Conservation (phyloP, 1,140 invertebrate species). For the Acromyrmex charruanus region DNA sequence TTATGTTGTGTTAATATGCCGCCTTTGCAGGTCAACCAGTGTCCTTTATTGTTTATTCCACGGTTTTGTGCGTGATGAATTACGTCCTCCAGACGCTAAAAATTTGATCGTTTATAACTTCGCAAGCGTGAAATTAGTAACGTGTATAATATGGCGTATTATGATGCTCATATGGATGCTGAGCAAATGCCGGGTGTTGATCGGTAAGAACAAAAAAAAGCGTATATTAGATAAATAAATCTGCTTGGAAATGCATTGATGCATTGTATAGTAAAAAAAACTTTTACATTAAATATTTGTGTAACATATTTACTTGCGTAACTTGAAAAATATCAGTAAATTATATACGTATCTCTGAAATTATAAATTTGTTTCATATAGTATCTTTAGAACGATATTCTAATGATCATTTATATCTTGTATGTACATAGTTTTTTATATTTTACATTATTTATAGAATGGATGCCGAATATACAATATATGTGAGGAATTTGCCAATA, state of each 20-base stretch:
- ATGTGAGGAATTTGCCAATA: conserved; percentile 75
- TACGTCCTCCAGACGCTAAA: too few species aligned
- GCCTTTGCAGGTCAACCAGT: too few species aligned
- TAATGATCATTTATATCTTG: not conserved
- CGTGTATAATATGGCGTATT: not conserved
- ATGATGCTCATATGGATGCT: not conserved
- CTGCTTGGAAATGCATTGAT: not conserved
- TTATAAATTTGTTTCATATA: not conserved
- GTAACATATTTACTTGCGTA: not conserved
- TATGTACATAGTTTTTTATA: not conserved
- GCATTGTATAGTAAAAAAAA: not conserved
- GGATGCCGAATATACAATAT: conserved; percentile 66
- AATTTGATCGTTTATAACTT: not conserved
- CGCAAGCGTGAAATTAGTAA: not conserved
- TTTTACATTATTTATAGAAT: conserved; percentile 21
- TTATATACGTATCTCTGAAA: too few species aligned
- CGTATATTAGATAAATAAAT: not conserved
- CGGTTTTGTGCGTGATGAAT: too few species aligned
- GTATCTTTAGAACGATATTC: too few species aligned
- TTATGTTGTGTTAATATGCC: too few species aligned
- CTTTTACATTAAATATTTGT: not conserved
- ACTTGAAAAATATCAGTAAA: too few species aligned
- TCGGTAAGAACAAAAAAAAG: not conserved
- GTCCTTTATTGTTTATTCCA: too few species aligned
- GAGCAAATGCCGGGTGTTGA: not conserved